Conservation (phyloP, 2,113 vertebrate genomes). For the Butorides virescens region DNA sequence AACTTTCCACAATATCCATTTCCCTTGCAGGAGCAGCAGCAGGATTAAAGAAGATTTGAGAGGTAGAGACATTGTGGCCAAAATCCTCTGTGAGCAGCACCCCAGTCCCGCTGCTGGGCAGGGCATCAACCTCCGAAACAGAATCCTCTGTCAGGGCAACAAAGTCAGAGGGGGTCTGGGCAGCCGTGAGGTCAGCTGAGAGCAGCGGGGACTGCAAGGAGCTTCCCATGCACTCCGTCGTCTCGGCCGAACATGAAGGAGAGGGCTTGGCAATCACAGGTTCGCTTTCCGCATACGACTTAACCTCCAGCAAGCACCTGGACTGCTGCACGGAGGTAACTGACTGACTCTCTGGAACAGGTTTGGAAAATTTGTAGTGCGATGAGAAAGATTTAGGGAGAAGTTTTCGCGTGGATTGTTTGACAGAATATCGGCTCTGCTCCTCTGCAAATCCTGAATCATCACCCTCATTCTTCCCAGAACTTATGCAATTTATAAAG, state of each 20-base stretch:
- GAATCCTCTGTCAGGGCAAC: conserved; percentile 90
- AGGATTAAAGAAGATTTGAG: conserved; percentile 74
- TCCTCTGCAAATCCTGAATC: conserved; percentile 95
- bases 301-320: conserved; percentile 73
- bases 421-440: conserved; percentile 77
- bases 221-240: conserved; percentile 82
- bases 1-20: background rate
- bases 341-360: conserved; percentile 60
- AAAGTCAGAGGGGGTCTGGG: conserved; percentile 92
- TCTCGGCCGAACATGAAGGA: conserved; percentile 80
- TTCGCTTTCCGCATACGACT: conserved; percentile 58
- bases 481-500: conserved; percentile 96
- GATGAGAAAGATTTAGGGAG: conserved; percentile 94
- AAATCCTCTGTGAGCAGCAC: conserved; percentile 67
- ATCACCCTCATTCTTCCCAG: conserved; percentile 88
- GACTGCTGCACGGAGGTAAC: conserved; percentile 70
- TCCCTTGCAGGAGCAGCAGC: conserved; percentile 44
- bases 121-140: conserved; percentile 85
- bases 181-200: conserved; percentile 91
- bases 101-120: conserved; percentile 78
- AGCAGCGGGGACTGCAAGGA: conserved; percentile 88
- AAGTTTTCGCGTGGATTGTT: conserved; percentile 85
- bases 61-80: conserved; percentile 75
- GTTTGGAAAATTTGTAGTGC: conserved; percentile 88
- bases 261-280: conserved; percentile 69